phyloP scores from a whole-genome alignment of 2,888 invertebrate genomes.

The Acanthosepion esculentum region DNA sequence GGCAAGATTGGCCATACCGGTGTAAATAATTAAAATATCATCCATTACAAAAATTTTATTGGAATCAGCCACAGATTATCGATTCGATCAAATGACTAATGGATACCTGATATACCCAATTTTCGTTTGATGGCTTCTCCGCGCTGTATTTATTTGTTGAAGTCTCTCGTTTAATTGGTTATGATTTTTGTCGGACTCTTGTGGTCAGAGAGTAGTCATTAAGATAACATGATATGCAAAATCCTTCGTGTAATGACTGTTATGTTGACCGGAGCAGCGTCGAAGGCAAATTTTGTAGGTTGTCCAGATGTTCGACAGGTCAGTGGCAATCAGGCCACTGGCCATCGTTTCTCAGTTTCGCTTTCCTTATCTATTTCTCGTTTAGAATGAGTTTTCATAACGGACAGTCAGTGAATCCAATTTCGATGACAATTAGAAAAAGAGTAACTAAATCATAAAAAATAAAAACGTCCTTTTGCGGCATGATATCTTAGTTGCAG shows the following conservation, averaged over 20 bases:
- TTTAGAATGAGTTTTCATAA: not conserved
- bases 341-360: not conserved
- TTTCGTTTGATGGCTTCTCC: not conserved
- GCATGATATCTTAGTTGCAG: no score
- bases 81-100: not conserved
- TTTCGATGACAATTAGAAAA: no score
- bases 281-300: not conserved
- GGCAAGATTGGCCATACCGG: not conserved
- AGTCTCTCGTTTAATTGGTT: not conserved
- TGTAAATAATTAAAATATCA: not conserved
- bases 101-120: not conserved
- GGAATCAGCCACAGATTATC: not conserved
- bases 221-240: not conserved
- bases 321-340: not conserved
- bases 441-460: no score
- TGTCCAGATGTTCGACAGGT: not conserved
- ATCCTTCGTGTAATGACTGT: not conserved
- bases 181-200: not conserved
- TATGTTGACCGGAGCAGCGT: not conserved
- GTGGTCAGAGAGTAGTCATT: not conserved
- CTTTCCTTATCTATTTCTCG: not conserved
- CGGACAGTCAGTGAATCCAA: not conserved
- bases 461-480: no score
- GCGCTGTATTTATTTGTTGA: not conserved
- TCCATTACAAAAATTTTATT: not conserved